Evolutionary conservation across 2,888 invertebrate species (phyloP).

Genomic region (Hoplodrina ambigua): DNA sequence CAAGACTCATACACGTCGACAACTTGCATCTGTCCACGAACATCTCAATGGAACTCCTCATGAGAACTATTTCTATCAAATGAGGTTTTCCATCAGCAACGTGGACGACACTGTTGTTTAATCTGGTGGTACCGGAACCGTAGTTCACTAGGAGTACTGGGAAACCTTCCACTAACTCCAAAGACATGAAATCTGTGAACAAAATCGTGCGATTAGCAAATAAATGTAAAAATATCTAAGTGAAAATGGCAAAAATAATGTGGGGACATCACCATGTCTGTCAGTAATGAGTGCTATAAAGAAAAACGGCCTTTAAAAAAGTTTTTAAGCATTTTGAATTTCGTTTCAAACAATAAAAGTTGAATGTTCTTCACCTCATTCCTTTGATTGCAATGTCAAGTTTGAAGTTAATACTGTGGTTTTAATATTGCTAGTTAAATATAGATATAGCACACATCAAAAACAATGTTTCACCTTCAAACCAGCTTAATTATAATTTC

Average conservation of each 20-base stretch:
- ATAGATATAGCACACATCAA: slow-evolving; percentile 6
- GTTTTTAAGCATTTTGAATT: too few species aligned
- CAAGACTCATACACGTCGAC: slow-evolving; percentile 93
- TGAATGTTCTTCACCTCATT: too few species aligned
- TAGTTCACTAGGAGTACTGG: slow-evolving; percentile 96
- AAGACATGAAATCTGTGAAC: slow-evolving; percentile 95
- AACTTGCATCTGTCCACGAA: slow-evolving; percentile 94
- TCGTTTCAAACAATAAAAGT: too few species aligned
- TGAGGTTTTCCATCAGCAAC: slow-evolving; percentile 97
- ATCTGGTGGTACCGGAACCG: slow-evolving; percentile 94
- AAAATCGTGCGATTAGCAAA: slow-evolving; percentile 39
- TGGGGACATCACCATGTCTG: neutral
- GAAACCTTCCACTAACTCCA: slow-evolving; percentile 96
- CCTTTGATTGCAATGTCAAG: neutral
- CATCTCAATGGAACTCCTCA: slow-evolving; percentile 92
- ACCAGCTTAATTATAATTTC: slow-evolving; percentile 36
- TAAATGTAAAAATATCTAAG: neutral
- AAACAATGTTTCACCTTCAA: slow-evolving; percentile 18
- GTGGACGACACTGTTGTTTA: slow-evolving; percentile 93
- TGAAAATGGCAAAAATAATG: neutral
- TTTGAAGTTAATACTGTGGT: neutral
- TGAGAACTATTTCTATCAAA: slow-evolving; percentile 94
- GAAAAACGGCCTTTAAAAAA: neutral
- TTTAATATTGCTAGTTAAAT: neutral
- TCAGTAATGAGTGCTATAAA: too few species aligned